These are phyloP conservation scores for Petrolisthes cinctipes DNA, from an alignment of 2,888 invertebrate genomes.

Conservation along the genomic window DNA sequence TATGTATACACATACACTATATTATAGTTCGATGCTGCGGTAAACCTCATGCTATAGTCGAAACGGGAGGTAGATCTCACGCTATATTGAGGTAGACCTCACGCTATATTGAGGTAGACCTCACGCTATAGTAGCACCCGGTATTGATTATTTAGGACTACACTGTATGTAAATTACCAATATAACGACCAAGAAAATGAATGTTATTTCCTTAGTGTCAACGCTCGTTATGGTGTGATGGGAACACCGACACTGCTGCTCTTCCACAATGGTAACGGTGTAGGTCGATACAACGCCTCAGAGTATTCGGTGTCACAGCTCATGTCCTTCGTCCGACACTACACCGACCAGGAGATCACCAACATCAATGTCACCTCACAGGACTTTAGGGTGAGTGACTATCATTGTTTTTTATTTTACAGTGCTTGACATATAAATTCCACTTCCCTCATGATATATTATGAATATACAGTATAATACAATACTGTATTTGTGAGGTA, in stretches of 20 bases:
- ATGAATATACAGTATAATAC: no score
- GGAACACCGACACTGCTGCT: conserved; percentile 64
- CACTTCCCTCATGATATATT: background rate
- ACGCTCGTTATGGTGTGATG: conserved; percentile 65
- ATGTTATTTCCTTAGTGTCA: conserved; percentile 48
- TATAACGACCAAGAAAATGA: no score
- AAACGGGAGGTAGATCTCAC: no score
- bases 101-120: no score
- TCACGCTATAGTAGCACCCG: no score
- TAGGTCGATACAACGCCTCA: conserved; percentile 62
- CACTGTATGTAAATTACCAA: no score
- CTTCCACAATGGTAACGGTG: conserved; percentile 62
- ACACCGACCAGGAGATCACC: conserved; percentile 55
- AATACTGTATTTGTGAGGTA: no score
- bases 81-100: no score
- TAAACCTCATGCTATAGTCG: no score
- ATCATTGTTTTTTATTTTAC: background rate
- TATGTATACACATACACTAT: no score
- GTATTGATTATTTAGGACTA: no score
- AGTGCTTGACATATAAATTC: background rate
- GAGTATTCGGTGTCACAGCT: conserved; percentile 55
- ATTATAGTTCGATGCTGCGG: no score
- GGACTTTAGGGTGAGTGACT: conserved; percentile 55
- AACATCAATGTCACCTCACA: conserved; percentile 57
- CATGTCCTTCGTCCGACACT: conserved; percentile 57